Percentiles rank a stretch among this genome's conserved stretches.
These are phyloP conservation scores for Australoheros scitulus DNA, from an alignment of 2,113 vertebrate genomes.

Conservation along the genomic window DNA sequence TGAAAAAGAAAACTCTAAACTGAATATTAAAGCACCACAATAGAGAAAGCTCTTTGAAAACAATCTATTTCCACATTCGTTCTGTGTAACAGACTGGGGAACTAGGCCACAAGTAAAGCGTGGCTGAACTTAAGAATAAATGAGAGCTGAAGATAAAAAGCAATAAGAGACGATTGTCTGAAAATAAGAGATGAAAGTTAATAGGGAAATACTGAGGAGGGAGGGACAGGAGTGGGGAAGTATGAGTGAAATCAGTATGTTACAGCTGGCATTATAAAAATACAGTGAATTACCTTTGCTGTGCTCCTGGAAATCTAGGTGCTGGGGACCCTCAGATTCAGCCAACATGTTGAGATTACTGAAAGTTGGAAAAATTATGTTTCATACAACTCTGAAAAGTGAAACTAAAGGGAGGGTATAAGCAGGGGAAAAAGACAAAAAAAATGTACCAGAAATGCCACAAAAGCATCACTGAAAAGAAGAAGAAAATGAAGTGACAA, in stretches of 20 bases:
- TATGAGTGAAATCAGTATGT: not conserved
- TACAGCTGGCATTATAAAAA: not conserved
- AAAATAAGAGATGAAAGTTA: slow-evolving; percentile 11
- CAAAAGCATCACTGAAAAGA: not conserved
- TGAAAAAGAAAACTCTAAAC: not conserved
- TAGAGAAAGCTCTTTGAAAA: not conserved
- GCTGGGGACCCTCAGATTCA: slow-evolving; percentile 87
- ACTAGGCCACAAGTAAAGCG: not conserved
- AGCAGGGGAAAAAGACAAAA: not conserved
- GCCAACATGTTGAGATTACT: slow-evolving; percentile 97
- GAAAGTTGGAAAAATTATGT: slow-evolving; percentile 48
- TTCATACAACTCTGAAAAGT: not conserved
- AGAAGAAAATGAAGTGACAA: not conserved
- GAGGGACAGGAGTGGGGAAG: not conserved
- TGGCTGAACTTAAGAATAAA: not conserved
- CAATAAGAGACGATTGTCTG: not conserved
- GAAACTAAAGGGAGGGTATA: not conserved
- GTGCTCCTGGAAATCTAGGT: slow-evolving; percentile 90
- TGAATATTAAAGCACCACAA: slow-evolving; percentile 5
- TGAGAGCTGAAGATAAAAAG: not conserved
- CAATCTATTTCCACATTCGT: not conserved
- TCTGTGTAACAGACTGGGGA: not conserved
- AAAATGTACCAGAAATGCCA: not conserved
- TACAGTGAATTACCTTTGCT: slow-evolving; percentile 74
- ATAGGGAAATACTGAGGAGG: not conserved